Conservation (phyloP, 2,797 vertebrate genomes). For the Cyprinodon diabolis region DNA sequence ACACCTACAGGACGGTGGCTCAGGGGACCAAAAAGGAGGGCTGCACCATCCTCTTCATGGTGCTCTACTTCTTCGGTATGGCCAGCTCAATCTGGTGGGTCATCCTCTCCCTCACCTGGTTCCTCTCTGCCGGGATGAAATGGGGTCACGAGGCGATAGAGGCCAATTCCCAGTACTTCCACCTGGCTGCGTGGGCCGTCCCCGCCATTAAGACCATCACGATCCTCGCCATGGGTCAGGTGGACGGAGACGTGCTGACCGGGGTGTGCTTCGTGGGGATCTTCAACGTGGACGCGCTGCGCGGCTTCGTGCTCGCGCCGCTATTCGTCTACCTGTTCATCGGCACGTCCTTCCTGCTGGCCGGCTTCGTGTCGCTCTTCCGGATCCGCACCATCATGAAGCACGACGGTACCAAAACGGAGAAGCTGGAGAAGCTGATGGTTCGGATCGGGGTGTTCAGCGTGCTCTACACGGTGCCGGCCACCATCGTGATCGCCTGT, state of each 20-base stretch:
- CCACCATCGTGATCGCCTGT: constrained; percentile 96
- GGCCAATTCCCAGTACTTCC: constrained; percentile 98
- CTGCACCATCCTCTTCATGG: constrained; percentile 99
- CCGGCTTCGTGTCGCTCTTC: constrained; percentile 96
- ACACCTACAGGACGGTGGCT: constrained; percentile 93
- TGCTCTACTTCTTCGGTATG: constrained; percentile 96
- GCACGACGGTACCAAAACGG: constrained; percentile 96
- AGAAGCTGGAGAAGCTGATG: constrained; percentile 98
- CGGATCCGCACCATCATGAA: constrained; percentile 99
- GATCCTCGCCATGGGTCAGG: constrained; percentile 96
- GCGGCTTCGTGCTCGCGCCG: constrained; percentile 94
- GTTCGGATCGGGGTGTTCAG: constrained; percentile 97
- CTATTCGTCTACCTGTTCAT: constrained; percentile 98
- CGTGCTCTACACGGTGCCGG: constrained; percentile 96
- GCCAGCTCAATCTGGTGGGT: constrained; percentile 98
- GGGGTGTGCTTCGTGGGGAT: constrained; percentile 97
- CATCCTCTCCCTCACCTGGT: constrained; percentile 97
- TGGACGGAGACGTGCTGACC: constrained; percentile 94
- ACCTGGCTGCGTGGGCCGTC: constrained; percentile 96
- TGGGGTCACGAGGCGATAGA: constrained; percentile 99
- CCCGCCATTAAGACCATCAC: constrained; percentile 98
- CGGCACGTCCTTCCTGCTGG: constrained; percentile 98
- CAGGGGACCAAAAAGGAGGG: constrained; percentile 99
- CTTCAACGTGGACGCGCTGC: constrained; percentile 91
- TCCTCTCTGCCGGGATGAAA: constrained; percentile 97